phyloP scores from a whole-genome alignment of 2,113 vertebrate species.

The Phrynosoma platyrhinos region DNA sequence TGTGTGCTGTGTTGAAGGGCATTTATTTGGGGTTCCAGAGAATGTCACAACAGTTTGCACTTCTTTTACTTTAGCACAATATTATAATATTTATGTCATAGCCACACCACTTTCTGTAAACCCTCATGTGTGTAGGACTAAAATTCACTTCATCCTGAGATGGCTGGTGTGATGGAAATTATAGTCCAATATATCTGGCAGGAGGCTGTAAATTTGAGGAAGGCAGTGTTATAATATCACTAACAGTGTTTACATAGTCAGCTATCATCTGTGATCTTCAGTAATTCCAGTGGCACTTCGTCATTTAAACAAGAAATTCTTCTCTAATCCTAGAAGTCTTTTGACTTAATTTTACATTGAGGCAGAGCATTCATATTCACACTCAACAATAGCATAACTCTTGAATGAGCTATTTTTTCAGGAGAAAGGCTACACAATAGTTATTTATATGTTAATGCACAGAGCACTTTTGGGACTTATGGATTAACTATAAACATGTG shows the following conservation, averaged over 20 bases:
- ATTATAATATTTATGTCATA: too few relatives aligned
- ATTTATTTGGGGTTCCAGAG: neutral
- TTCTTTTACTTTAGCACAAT: too few relatives aligned
- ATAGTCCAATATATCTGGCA: neutral
- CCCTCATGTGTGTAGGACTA: neutral
- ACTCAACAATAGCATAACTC: conserved; percentile 15
- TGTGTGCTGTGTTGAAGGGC: neutral
- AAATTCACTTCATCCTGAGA: neutral
- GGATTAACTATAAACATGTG: conserved; percentile 39
- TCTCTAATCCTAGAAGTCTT: neutral
- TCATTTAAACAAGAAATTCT: conserved; percentile 9
- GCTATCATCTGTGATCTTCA: neutral
- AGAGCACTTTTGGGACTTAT: conserved; percentile 32
- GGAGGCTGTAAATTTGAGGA: neutral
- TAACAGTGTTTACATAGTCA: neutral
- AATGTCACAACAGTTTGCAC: neutral
- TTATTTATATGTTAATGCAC: conserved; percentile 29
- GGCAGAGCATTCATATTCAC: conserved; percentile 23
- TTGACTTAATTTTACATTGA: conserved; percentile 6
- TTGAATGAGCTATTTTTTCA: conserved; percentile 15
- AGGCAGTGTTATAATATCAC: neutral
- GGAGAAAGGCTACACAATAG: conserved; percentile 22
- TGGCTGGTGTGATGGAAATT: neutral
- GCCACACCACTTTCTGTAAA: too few relatives aligned
- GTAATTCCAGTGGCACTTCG: neutral